A percentile compares a stretch with the other conserved stretches of the same genome.
These are phyloP conservation scores for Coranthus polyacanthus DNA, from an alignment of 2,797 vertebrate genomes.

Conservation along the genomic window DNA sequence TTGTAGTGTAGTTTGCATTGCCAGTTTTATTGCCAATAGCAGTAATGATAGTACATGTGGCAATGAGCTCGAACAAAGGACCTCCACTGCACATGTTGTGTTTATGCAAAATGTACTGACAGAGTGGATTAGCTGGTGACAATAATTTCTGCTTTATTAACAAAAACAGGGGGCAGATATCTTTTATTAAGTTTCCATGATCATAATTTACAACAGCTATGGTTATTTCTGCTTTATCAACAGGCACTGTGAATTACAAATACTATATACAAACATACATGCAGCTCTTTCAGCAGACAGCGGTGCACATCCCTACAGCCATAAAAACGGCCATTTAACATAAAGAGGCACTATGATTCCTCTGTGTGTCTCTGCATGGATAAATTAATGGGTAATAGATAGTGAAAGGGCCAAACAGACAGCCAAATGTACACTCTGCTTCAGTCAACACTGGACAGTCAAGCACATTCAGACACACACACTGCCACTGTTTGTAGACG, in stretches of 20 bases:
- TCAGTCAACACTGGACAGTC: conserved; percentile 75
- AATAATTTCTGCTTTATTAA: conserved; percentile 47
- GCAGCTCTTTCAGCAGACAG: conserved; percentile 50
- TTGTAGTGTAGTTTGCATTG: conserved; percentile 49
- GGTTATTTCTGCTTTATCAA: conserved; percentile 38
- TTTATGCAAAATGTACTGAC: conserved; percentile 46
- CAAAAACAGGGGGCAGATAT: conserved; percentile 40
- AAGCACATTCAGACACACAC: conserved; percentile 76
- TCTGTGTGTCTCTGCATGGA: conserved; percentile 65
- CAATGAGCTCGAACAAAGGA: conserved; percentile 58
- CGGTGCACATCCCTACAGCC: conserved; percentile 45
- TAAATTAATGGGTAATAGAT: conserved; percentile 75
- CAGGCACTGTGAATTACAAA: conserved; percentile 40
- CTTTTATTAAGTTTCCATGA: conserved; percentile 50
- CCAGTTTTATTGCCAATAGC: conserved; percentile 69
- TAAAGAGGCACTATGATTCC: conserved; percentile 72
- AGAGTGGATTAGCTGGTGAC: conserved; percentile 42
- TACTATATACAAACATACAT: conserved; percentile 36
- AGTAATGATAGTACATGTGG: conserved; percentile 58
- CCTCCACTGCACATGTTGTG: conserved; percentile 42
- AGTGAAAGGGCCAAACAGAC: conserved; percentile 77
- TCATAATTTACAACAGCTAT: conserved; percentile 47
- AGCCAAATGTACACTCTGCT: conserved; percentile 76
- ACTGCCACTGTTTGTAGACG: conserved; percentile 74
- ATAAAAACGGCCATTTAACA: conserved; percentile 73